Evolutionary conservation across 2,797 vertebrate genomes (phyloP), one percentile per base, ranked within the genome.

Genomic region (Scyliorhinus canicula): DNA sequence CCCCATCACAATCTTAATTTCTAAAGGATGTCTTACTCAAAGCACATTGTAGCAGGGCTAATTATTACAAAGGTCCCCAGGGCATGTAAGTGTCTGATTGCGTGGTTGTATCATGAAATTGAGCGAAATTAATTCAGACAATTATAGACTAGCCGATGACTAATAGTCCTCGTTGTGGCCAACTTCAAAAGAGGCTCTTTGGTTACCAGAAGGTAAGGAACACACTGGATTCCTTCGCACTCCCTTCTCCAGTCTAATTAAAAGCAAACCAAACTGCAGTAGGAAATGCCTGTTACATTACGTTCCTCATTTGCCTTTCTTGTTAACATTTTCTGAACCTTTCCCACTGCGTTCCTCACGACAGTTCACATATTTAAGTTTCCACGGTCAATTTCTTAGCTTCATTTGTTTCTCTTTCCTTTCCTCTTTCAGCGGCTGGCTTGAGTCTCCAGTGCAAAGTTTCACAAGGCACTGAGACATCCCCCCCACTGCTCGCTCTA

Each of bases 81-180:
- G 50, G 93, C 28, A 74, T n/a, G 28, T 52, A 94, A 74, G 50
- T 69, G 6, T 40, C 88, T 91, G 26, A 91, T 91, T 91, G 88
- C 55, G 52, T 35, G 67, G 28, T 74, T 67, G 19, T 94, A 71
- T 74, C 67, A 35, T 94, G 93, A 94, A 94, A 94, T 35, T 50
- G 50, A 71, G 67, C 52, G 7, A 94, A 71, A 94, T 94, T 69
- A 94, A 94, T 52, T 94, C 47, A 74, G 47, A 12, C 88, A 65
- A 47, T 91, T 63, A 65, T 60, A 52, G 93, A 9, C 67, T 71
- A 40, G 93, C 65, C 69, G 44, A 47, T 94, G 63, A 50, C 31
- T 35, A 55, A 74, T 16, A 74, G 67, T 52, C 28, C 7, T 94
- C 31, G 19, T 31, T 74, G 65, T 55, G 47, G 71, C 40, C 44